Percentiles rank a stretch among this genome's conserved stretches.
Evolutionary conservation across 2,797 vertebrate genomes (phyloP).

Genomic region (Hoplostethus mediterraneus): DNA sequence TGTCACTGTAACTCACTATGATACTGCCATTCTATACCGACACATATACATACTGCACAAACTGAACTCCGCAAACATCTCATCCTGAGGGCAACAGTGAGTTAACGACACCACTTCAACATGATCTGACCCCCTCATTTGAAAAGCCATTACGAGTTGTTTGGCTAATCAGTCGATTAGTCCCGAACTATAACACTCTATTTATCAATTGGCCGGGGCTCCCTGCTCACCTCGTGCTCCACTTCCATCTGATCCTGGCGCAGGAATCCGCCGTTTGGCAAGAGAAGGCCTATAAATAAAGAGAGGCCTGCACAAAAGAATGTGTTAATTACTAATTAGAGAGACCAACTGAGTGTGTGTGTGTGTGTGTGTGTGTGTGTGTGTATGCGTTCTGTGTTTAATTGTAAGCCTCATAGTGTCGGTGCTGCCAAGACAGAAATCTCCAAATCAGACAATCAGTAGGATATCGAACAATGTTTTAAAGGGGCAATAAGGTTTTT

Average conservation of each 20-base stretch:
- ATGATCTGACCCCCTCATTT: constrained; percentile 55
- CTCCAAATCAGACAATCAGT: constrained; percentile 62
- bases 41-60: neutral
- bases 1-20: too few relatives aligned
- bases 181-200: constrained; percentile 52
- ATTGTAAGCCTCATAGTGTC: constrained; percentile 50
- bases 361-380: constrained; percentile 23
- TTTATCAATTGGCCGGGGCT: constrained; percentile 58
- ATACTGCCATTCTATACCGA: neutral
- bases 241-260: constrained; percentile 86
- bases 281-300: constrained; percentile 80
- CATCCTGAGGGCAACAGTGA: constrained; percentile 17
- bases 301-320: constrained; percentile 82
- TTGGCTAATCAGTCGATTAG: constrained; percentile 62
- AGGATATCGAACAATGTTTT: constrained; percentile 36
- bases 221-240: constrained; percentile 62
- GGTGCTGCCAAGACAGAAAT: constrained; percentile 57
- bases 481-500: constrained; percentile 23
- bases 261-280: constrained; percentile 88
- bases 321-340: constrained; percentile 86
- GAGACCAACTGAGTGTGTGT: constrained; percentile 50
- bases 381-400: constrained; percentile 35
- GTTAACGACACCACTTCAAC: constrained; percentile 48
- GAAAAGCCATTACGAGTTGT: constrained; percentile 58
- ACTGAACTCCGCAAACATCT: constrained; percentile 12